These are phyloP conservation scores for Chelonus insularis DNA, from an alignment of 1,140 invertebrate genomes.

Conservation along the genomic window DNA sequence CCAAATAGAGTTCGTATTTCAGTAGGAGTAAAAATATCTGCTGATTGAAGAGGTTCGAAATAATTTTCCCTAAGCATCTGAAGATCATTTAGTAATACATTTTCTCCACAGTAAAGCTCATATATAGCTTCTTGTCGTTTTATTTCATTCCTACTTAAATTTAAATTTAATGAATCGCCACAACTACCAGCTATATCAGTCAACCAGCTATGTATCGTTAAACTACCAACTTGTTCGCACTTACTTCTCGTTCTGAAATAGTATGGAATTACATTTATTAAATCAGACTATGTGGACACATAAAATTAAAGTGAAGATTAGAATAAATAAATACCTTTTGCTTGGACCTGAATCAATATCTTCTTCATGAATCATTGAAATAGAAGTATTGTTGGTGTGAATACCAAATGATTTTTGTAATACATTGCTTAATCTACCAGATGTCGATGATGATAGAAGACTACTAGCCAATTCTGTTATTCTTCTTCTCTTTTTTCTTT, in stretches of 20 bases:
- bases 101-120: conserved; percentile 63
- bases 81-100: conserved; percentile 61
- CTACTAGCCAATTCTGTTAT: conserved; percentile 52
- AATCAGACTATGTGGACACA: no score
- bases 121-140: conserved; percentile 59
- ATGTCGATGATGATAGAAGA: conserved; percentile 43
- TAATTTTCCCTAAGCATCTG: conserved; percentile 58
- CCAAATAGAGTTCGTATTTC: conserved; percentile 62
- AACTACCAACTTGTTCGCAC: conserved; percentile 37
- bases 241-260: conserved; percentile 31
- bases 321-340: conserved; percentile 34
- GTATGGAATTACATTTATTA: no score
- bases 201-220: conserved; percentile 47
- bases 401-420: conserved; percentile 45
- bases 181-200: conserved; percentile 42
- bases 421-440: conserved; percentile 36
- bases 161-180: conserved; percentile 24
- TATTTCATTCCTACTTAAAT: conserved; percentile 42
- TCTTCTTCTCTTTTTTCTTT: conserved; percentile 50
- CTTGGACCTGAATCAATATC: conserved; percentile 34
- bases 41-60: conserved; percentile 56
- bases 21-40: conserved; percentile 55
- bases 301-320: no score
- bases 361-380: conserved; percentile 41
- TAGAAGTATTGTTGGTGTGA: conserved; percentile 34